Evolutionary conservation across 2,888 invertebrate species (phyloP).

Genomic region (Polyommatus iphigenia): DNA sequence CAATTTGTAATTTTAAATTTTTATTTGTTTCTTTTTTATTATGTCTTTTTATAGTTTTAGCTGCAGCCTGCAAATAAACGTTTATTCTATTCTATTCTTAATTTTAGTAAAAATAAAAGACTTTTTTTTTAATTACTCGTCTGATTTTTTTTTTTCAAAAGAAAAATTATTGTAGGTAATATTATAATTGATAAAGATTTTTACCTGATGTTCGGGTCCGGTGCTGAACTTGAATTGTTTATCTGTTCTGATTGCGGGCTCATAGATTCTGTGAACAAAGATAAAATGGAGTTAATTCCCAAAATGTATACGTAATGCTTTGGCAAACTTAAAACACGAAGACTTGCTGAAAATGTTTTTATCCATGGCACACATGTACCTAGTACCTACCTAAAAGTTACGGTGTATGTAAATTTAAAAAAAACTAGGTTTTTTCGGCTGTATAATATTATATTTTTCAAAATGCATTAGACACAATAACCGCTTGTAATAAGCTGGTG

Average conservation of each 20-base stretch:
- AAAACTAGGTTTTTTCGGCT: neutral
- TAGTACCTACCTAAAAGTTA: neutral
- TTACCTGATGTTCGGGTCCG: slow-evolving; percentile 74
- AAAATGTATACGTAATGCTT: neutral
- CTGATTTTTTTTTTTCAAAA: neutral
- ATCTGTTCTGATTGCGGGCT: slow-evolving; percentile 74
- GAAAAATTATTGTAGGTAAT: neutral
- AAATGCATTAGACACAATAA: slow-evolving; percentile 24
- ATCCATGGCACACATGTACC: neutral
- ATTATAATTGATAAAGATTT: neutral
- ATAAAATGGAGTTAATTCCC: neutral
- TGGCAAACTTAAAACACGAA: neutral
- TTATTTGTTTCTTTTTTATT: no score
- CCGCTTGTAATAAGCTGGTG: slow-evolving; percentile 41
- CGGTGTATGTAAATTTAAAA: neutral
- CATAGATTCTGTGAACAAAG: slow-evolving; percentile 70
- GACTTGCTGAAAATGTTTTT: neutral
- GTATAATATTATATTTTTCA: neutral
- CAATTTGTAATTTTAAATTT: no score
- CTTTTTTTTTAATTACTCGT: no score
- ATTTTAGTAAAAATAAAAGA: no score
- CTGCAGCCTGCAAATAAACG: no score
- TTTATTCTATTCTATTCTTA: no score
- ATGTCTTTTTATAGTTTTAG: no score
- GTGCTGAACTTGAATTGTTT: slow-evolving; percentile 63